These are phyloP conservation scores for Aptenodytes patagonicus DNA, from an alignment of 2,113 vertebrate genomes.

Conservation along the genomic window DNA sequence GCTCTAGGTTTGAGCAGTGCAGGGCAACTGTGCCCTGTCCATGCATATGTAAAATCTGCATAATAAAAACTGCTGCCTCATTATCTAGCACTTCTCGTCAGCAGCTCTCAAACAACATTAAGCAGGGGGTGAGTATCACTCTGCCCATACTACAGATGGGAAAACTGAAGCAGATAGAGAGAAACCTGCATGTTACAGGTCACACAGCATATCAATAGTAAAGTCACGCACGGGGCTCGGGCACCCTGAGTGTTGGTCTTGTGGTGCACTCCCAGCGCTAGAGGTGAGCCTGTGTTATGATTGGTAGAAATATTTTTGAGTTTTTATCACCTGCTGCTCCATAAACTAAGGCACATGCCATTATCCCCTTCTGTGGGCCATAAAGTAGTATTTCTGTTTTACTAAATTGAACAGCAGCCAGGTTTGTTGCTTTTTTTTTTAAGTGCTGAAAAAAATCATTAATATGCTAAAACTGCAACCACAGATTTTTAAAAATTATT, in stretches of 20 bases:
- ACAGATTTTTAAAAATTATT: background rate
- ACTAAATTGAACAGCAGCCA: background rate
- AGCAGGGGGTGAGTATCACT: background rate
- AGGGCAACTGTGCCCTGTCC: background rate
- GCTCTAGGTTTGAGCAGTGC: background rate
- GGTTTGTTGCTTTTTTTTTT: background rate
- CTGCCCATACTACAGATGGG: background rate
- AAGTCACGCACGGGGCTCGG: background rate
- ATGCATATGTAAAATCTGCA: background rate
- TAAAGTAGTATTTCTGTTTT: background rate
- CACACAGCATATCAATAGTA: background rate
- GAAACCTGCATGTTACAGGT: background rate
- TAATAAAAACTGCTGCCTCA: background rate
- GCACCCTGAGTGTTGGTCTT: background rate
- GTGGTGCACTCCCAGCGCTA: background rate
- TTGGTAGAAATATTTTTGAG: background rate
- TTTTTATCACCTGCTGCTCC: background rate
- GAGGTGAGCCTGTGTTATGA: background rate
- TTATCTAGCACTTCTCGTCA: background rate
- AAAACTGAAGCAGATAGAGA: background rate
- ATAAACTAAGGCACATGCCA: background rate
- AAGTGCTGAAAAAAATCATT: background rate
- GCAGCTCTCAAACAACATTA: background rate
- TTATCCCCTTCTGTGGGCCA: background rate
- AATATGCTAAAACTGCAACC: background rate